Base-by-base conservation (phyloP, 2,113 vertebrate genomes). In the Amblyopsis rosae region DNA sequence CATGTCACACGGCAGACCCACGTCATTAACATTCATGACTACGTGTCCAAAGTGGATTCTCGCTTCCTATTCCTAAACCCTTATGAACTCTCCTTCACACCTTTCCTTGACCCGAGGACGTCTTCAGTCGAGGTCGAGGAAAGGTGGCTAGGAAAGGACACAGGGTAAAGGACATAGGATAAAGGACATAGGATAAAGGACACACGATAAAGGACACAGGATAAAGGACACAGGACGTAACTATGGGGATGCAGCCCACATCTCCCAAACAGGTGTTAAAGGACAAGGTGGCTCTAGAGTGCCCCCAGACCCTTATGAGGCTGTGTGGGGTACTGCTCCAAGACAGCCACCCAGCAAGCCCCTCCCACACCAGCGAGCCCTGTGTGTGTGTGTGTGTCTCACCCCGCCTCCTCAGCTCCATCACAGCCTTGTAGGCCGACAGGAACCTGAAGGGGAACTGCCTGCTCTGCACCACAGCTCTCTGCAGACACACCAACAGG, bases 381-480 rank as follows among this genome's bases (percentile, higher is more conserved):
- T 49, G 13, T 51, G 45, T 33, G 55, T 65, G 55, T 48, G n/a
- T 59, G 32, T 35, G 62, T 19, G 65, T 48, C 73, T 84, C 51
- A 95, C 88, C 71, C 64, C 81, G 54, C n/a, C 3, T 26, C 53
- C 78, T 46, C 79, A 91, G 73, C 82, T 89, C 79, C 86, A 89
- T 51, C 65, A 96, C 86, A 75, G 94, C 90, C 88, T 96, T 95
- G 59, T 94, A 93, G 10, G 96, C 96, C 35, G 94, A 87, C 9
- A 97, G 93, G 82, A 97, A 96, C 12, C 94, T 92, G 72, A 95
- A 94, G 4, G 96, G 95, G 68, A 96, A 94, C 84, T 95, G 94
- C 9, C 92, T 90, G 81, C 95, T 96, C 79, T 87, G 88, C 58
- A 95, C 88, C 12, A 97, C 91, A 0, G 93, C 89, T 46, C 92